Base-by-base conservation (phyloP, 1,140 invertebrate species). In the Trialeurodes vaporariorum region DNA sequence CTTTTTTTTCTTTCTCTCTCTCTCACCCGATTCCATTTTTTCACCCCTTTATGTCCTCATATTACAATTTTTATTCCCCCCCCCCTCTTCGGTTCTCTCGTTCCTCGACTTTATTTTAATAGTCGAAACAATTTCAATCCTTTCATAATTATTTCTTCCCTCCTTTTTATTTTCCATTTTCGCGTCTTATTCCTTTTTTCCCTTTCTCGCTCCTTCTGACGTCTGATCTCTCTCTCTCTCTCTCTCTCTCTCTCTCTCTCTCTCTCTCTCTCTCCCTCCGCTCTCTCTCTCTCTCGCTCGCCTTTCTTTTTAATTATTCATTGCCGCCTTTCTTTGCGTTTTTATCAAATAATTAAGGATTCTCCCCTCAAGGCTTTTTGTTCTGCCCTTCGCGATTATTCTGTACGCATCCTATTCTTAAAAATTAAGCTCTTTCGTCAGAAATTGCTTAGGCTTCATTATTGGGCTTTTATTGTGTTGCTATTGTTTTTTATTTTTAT, bases 51-150 rank as follows among this genome's bases (percentile, higher is more conserved):
- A 40, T 40, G 21, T 49, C 59, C 1, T 40, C 27, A 25, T 59
- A 60, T n/a, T 25, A 23, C 49, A 23, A 12, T 40, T 40, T 25
- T 59, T 24, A 2, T 40, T 66, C 64, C 25, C 58, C 64, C 58
- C 27, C 22, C 65, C 21, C 58, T 61, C n/a, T 25, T 23, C 27
- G 9, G 17, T 24, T 26, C 23, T 27, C 65, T 67, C 65, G 25
- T 21, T 25, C 66, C 59, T 27, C 34, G 34, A 49, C 34, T 67
- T 64, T 64, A 64, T 64, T 64, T 25, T 34, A 64, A 64, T 25
- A 64, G 63, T n/a, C 25, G 24, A 25, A 49, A 49, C 34, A 49
- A 49, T 49, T 49, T 49, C 34, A 49, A 49, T 49, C 34, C 34
- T 64, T 25, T 64, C 63, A n/a, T 64, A 64, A 58, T 49, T 64